Percentiles rank a stretch among this genome's conserved stretches.
Evolutionary conservation across 2,888 invertebrate genomes (phyloP).

Genomic region (Rhamphomyia laevipes): DNA sequence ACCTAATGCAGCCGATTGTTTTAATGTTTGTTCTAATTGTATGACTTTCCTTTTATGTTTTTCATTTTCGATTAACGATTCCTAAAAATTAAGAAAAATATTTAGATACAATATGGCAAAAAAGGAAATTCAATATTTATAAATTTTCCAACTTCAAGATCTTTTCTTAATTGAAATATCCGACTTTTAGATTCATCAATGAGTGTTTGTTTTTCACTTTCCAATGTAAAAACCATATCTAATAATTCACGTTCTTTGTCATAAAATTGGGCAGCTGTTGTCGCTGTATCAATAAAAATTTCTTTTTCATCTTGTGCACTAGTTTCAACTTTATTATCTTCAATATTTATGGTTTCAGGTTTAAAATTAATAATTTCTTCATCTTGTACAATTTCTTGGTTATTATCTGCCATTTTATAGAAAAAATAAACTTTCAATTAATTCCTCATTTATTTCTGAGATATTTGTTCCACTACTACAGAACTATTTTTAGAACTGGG

Average conservation of each 20-base stretch:
- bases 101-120: background rate
- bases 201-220: slow-evolving; percentile 34
- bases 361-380: too few species aligned
- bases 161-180: slow-evolving; percentile 30
- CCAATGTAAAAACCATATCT: slow-evolving; percentile 33
- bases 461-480: too few species aligned
- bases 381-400: too few species aligned
- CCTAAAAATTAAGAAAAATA: slow-evolving; percentile 18
- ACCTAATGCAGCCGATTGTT: slow-evolving; percentile 32
- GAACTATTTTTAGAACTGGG: too few species aligned
- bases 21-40: slow-evolving; percentile 31
- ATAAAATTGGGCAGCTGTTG: background rate
- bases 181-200: slow-evolving; percentile 33
- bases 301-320: background rate
- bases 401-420: too few species aligned
- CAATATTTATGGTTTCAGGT: too few species aligned
- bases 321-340: too few species aligned
- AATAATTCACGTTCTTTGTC: slow-evolving; percentile 28
- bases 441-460: too few species aligned
- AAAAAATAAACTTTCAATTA: too few species aligned
- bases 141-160: slow-evolving; percentile 27
- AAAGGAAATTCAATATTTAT: background rate
- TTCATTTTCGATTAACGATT: slow-evolving; percentile 29
- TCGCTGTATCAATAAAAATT: background rate
- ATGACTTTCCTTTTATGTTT: slow-evolving; percentile 27